Evolutionary conservation across 2,113 vertebrate species (phyloP), one percentile per base, ranked within the genome.

Genomic region (Rissa tridactyla): DNA sequence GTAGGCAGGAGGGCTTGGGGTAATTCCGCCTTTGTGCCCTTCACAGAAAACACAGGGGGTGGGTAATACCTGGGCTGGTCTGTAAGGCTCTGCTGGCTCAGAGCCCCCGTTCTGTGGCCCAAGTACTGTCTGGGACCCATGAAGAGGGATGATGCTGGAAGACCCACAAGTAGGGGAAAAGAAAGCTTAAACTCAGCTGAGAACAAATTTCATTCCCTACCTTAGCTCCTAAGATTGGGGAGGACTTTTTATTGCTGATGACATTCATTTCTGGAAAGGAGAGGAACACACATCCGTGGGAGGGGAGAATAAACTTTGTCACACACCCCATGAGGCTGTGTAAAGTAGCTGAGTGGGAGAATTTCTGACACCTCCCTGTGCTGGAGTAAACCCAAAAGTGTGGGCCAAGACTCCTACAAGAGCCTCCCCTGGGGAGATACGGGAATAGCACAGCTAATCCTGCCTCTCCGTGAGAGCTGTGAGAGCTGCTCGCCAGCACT

Each of bases 281-380:
- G 25, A 82, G 30, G 46, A 93, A 85, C 23, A 40, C 0, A 0
- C 5, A 52, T 29, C 81, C 2, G 10, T 47, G 60, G 73, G 81
- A 93, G 38, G 69, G 44, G 25, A 88, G n/a, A 82, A 38, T 18
- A 0, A 0, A 79, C 86, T 83, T 46, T 77, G 83, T 72, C 86
- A 92, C 78, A 72, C 27, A 84, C 73, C 49, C 81, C 58, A 89
- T 29, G 55, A 38, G 70, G 81, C 80, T 86, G 49, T 18, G 51
- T 86, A 64, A 95, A 95, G 66, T 32, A 91, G 93, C 95, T 90
- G 86, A 95, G 92, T 62, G 77, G 69, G 49, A 88, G 82, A 95
- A 91, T 95, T 96, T 94, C 23, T 88, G 78, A 92, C 78, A 88
- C 92, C 34, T 89, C 52, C 79, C 51, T 42, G 16, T 26, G 64